These are phyloP conservation scores for Dicyrtoma fusca DNA, from an alignment of 2,888 invertebrate genomes.

Conservation along the genomic window DNA sequence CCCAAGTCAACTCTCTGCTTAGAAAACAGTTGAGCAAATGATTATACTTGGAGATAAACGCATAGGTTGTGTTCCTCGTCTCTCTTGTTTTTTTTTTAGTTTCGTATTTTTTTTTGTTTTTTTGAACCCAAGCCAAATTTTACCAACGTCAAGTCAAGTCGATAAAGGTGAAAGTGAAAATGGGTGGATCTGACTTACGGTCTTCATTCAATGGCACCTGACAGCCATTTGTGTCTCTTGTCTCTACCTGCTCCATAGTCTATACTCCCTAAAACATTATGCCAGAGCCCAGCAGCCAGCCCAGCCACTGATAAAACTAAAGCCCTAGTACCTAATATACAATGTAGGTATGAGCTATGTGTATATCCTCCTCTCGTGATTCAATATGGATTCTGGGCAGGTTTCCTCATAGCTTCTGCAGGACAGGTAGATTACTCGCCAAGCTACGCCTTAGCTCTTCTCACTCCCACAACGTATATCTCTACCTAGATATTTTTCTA, in stretches of 20 bases:
- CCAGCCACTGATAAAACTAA: too few species aligned
- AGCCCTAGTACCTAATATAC: too few species aligned
- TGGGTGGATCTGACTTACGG: constrained; percentile 41
- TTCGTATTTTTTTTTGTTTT: constrained; percentile 30
- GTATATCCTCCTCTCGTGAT: neutral
- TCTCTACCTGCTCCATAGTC: constrained; percentile 23
- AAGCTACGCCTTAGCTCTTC: neutral
- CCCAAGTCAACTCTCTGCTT: too few species aligned
- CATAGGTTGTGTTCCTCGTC: neutral
- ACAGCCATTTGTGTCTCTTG: constrained; percentile 47
- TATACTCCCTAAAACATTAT: too few species aligned
- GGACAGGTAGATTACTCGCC: too few species aligned
- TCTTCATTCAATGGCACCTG: constrained; percentile 38
- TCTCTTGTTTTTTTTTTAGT: constrained; percentile 23
- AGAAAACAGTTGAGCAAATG: too few species aligned
- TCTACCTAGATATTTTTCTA: too few species aligned
- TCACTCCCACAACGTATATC: neutral
- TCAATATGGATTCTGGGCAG: too few species aligned
- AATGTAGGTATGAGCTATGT: neutral
- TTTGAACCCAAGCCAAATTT: constrained; percentile 42
- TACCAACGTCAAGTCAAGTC: constrained; percentile 37
- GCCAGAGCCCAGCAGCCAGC: too few species aligned
- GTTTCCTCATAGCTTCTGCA: too few species aligned
- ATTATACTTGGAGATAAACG: constrained; percentile 21
- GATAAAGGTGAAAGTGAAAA: constrained; percentile 47